Evolutionary conservation across 2,797 vertebrate genomes (phyloP).

Genomic region (Chaunax sp.): DNA sequence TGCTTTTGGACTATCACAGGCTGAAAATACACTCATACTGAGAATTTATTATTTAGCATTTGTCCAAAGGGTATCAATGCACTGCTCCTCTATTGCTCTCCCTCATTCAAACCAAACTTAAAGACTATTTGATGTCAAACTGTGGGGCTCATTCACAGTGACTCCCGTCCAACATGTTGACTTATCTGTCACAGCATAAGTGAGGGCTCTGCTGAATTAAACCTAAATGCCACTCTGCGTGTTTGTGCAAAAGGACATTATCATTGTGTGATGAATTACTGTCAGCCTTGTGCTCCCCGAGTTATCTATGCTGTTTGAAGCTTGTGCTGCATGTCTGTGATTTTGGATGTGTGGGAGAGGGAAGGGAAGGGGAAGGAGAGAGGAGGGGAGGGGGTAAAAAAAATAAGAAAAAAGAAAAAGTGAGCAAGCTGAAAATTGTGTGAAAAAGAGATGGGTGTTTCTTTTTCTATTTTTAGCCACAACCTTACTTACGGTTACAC

Average conservation of each 20-base stretch:
- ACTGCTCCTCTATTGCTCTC: neutral
- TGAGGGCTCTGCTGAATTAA: constrained; percentile 30
- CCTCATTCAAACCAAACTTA: constrained; percentile 17
- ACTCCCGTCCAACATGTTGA: neutral
- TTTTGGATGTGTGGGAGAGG: constrained; percentile 58
- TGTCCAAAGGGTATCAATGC: neutral
- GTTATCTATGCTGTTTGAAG: constrained; percentile 84
- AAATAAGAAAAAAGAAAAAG: constrained; percentile 62
- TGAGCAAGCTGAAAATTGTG: constrained; percentile 68
- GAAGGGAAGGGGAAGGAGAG: constrained; percentile 26
- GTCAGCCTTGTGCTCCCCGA: constrained; percentile 59
- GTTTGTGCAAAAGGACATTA: constrained; percentile 55
- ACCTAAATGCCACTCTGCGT: constrained; percentile 44
- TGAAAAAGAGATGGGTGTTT: constrained; percentile 70
- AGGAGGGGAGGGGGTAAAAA: constrained; percentile 15
- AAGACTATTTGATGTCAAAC: constrained; percentile 36
- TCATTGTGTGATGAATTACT: constrained; percentile 68
- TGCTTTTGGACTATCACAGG: constrained; percentile 18
- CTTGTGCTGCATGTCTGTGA: constrained; percentile 66
- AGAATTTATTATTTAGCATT: constrained; percentile 37
- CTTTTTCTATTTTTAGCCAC: constrained; percentile 75
- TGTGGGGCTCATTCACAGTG: constrained; percentile 7
- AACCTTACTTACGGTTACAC: constrained; percentile 68
- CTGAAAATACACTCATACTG: constrained; percentile 7
- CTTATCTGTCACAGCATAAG: constrained; percentile 33